Base-by-base conservation (phyloP, 2,888 invertebrate species). In the Andrena bicolor region DNA sequence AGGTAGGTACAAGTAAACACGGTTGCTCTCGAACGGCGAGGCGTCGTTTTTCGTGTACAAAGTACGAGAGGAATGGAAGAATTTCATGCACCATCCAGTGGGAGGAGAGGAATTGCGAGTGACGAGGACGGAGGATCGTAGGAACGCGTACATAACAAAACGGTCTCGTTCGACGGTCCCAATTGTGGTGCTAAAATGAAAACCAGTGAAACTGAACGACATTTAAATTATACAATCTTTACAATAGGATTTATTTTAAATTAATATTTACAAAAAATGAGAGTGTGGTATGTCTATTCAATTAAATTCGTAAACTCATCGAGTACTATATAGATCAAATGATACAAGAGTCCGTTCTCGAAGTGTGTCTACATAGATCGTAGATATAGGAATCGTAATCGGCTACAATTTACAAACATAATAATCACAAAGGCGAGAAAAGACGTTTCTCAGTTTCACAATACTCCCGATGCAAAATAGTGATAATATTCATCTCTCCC, bases 241-340 rank as follows among this genome's bases (percentile, higher is more conserved):
- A 91, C 90, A 91, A 90, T 90, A 91, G 89, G 88, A 92, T 92
- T 92, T 92, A 92, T 92, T 92, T 80, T 90, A 92, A 92, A 91
- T 92, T 90, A 91, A 90, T 92, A 92, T 92, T 92, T 92, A 92
- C 91, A 91, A 92, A 92, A 91, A 91, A 91, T 90, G 90, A 91
- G 89, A 90, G 53, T 23, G 56, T 90, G 85, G 80, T 87, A 89
- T 89, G 83, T 89, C 84, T 75, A 80, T 82, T 65, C 79, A 56
- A 83, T 87, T 73, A 81, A 84, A 83, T 73, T 82, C 80, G 80
- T 82, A 6, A 85, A 86, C 83, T 88, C 82, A 85, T 86, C 85
- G 85, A 82, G 86, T 89, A 85, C 89, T 26, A 56, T 26, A 41
- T 88, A 89, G 86, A 83, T 87, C 69, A 88, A 89, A 89, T 90